phyloP scores from a whole-genome alignment of 2,113 vertebrate genomes.

The Carassius auratus region DNA sequence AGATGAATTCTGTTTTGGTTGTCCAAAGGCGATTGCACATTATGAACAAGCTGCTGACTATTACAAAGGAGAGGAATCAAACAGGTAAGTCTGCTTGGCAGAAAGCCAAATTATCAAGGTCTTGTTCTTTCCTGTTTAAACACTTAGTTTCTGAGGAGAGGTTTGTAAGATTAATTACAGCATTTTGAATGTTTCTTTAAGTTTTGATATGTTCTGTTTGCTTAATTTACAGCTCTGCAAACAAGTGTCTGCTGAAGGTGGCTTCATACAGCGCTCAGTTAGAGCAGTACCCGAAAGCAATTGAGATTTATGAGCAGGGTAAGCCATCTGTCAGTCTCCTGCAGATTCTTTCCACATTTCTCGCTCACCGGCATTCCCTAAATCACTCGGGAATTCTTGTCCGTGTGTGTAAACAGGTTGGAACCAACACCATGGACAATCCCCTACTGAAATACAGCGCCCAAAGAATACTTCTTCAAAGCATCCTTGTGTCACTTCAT shows the following conservation, averaged over 20 bases:
- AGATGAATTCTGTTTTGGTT: conserved; percentile 7
- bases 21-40: conserved; percentile 90
- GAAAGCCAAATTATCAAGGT: background rate
- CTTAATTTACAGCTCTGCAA: conserved; percentile 82
- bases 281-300: conserved; percentile 96
- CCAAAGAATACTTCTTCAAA: conserved; percentile 99
- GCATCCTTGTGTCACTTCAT: conserved; percentile 97
- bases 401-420: conserved; percentile 76
- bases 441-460: conserved; percentile 96
- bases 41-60: conserved; percentile 99
- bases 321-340: conserved; percentile 27
- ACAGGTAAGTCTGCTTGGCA: conserved; percentile 80
- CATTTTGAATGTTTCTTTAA: background rate
- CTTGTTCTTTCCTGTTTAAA: background rate
- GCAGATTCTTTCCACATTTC: background rate
- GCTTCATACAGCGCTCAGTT: conserved; percentile 91
- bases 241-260: conserved; percentile 98
- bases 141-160: background rate
- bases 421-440: conserved; percentile 96
- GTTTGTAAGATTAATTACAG: background rate
- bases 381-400: background rate
- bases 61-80: conserved; percentile 98
- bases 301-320: conserved; percentile 99
- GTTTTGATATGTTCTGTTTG: background rate
- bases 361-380: background rate